phyloP scores from a whole-genome alignment of 2,113 vertebrate genomes.

The Pavo muticus region DNA sequence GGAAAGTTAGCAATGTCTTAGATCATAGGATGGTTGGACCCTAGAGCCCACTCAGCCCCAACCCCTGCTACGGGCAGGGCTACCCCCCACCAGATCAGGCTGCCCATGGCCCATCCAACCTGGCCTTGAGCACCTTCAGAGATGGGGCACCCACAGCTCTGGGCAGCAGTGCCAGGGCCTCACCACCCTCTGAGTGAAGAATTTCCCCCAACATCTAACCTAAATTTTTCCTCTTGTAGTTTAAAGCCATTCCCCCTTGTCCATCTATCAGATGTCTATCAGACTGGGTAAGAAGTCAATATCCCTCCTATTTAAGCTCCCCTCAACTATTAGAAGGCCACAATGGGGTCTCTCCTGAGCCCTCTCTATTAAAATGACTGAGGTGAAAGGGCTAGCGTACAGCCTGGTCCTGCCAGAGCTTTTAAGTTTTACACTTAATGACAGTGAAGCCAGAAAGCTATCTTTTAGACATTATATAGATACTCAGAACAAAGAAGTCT shows the following conservation, averaged over 20 bases:
- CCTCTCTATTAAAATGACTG: background rate
- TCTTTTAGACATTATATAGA: background rate
- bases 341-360: background rate
- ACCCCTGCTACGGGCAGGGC: no score
- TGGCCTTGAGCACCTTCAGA: no score
- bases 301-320: background rate
- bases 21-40: background rate
- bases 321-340: background rate
- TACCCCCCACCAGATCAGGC: no score
- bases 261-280: background rate
- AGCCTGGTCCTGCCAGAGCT: background rate
- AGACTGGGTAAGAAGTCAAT: background rate
- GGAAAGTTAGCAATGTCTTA: background rate
- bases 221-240: background rate
- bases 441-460: background rate
- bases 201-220: background rate
- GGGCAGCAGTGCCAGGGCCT: background rate
- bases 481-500: background rate
- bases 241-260: background rate
- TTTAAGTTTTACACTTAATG: background rate
- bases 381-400: background rate
- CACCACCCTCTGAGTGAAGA: background rate
- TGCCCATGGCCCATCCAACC: background rate
- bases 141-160: background rate
- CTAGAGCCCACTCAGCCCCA: background rate